These are phyloP conservation scores for Bostrychus sinensis DNA, from an alignment of 2,113 vertebrate species.

Conservation along the genomic window DNA sequence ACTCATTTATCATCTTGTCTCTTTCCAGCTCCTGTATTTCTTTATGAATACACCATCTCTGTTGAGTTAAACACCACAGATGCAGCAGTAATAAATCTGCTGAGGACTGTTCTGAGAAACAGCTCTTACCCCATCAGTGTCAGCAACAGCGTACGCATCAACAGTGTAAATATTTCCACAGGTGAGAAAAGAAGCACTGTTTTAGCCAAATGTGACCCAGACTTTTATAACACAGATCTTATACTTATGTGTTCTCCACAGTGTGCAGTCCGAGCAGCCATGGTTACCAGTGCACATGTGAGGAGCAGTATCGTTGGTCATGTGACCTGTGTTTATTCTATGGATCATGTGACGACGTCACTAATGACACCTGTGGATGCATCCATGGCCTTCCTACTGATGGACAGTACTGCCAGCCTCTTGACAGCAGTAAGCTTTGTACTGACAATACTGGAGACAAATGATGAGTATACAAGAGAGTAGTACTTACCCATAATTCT, in stretches of 20 bases:
- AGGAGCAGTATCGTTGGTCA: conserved; percentile 14
- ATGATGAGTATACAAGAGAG: not conserved
- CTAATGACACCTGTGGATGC: not conserved
- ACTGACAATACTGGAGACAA: too few relatives aligned
- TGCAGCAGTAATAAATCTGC: not conserved
- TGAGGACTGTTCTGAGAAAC: conserved; percentile 19
- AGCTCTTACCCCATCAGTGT: conserved; percentile 7
- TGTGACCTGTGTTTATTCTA: conserved; percentile 19
- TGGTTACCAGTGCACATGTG: conserved; percentile 18
- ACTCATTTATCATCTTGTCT: not conserved
- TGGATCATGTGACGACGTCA: conserved; percentile 23
- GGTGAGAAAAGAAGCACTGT: not conserved
- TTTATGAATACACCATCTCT: conserved; percentile 17
- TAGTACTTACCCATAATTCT: not conserved
- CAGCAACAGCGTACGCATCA: conserved; percentile 12
- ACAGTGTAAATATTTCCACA: conserved; percentile 7
- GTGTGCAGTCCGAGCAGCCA: not conserved
- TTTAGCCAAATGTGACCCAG: too few relatives aligned
- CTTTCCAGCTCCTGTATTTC: not conserved
- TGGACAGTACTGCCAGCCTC: conserved; percentile 11
- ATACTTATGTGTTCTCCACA: too few relatives aligned
- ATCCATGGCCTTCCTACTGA: not conserved
- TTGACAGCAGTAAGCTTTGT: not conserved
- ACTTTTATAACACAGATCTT: too few relatives aligned
- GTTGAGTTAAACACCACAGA: conserved; percentile 36